Conservation (phyloP, 2,888 invertebrate genomes). For the Lysandra bellargus region DNA sequence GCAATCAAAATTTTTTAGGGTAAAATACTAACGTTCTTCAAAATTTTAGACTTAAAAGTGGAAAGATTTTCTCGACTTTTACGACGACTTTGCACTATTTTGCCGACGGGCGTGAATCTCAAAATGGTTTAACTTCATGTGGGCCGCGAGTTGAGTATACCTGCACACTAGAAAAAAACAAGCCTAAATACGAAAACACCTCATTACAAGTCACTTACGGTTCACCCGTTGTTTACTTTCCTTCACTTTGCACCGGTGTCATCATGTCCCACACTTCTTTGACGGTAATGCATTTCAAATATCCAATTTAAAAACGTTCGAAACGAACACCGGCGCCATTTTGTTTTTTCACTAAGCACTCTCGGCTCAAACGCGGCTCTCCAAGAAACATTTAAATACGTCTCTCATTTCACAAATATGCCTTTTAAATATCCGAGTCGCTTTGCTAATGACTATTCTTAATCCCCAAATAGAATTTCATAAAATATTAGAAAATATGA, state of each 20-base stretch:
- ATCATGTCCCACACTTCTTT: not conserved
- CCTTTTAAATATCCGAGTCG: not conserved
- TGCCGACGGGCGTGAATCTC: too few species aligned
- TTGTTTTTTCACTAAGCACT: constrained; percentile 6
- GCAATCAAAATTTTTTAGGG: too few species aligned
- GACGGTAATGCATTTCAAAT: not conserved
- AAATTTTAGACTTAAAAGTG: too few species aligned
- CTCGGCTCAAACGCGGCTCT: not conserved
- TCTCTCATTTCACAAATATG: not conserved
- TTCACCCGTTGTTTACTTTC: not conserved
- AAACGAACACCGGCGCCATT: not conserved
- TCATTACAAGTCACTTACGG: not conserved
- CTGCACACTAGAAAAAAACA: too few species aligned
- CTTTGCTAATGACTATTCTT: constrained; percentile 10
- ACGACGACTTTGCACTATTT: too few species aligned
- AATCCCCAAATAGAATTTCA: not conserved
- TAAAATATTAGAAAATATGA: not conserved
- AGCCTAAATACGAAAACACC: too few species aligned
- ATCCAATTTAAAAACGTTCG: not conserved
- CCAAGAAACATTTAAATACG: constrained; percentile 11
- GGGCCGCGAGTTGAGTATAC: too few species aligned
- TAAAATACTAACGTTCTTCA: too few species aligned
- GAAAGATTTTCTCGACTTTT: too few species aligned
- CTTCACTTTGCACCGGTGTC: not conserved
- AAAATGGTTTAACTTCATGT: too few species aligned